These are phyloP conservation scores for Alviniconcha marisindica DNA, from an alignment of 1,140 invertebrate species.

Conservation along the genomic window DNA sequence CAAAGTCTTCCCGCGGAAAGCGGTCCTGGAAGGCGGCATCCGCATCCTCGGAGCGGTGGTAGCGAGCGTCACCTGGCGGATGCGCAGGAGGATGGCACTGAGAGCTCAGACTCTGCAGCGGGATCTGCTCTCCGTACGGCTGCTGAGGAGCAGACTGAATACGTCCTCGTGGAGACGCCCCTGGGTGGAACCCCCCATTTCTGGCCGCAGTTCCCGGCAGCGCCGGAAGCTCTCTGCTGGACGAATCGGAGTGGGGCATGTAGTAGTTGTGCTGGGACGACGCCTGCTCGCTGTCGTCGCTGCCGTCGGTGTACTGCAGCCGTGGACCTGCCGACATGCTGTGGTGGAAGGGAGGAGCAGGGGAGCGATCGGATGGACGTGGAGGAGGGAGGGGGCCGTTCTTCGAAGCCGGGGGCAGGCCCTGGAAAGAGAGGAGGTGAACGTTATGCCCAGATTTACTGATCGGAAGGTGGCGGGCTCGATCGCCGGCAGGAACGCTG, in stretches of 20 bases:
- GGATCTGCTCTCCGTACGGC: not conserved
- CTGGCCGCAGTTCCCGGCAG: not conserved
- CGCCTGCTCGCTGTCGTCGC: not conserved
- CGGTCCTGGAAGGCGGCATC: not conserved
- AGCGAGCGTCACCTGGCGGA: not conserved
- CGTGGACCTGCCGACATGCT: not conserved
- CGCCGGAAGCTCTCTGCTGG: not conserved
- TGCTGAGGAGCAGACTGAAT: not conserved
- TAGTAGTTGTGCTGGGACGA: slow-evolving; percentile 21
- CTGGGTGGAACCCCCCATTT: not conserved
- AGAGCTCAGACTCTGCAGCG: slow-evolving; percentile 12
- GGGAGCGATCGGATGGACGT: not conserved
- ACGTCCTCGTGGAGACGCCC: not conserved
- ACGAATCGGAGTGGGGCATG: not conserved
- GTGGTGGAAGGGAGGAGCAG: not conserved
- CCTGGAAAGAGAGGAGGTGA: too few species aligned
- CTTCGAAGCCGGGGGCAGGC: not conserved
- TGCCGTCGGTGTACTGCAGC: not conserved
- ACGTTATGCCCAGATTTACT: too few species aligned
- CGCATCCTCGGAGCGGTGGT: not conserved
- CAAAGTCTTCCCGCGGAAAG: not conserved
- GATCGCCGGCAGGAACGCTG: too few species aligned
- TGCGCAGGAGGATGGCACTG: not conserved
- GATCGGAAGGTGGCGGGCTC: too few species aligned
- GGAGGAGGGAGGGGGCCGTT: not conserved